phyloP scores from a whole-genome alignment of 2,888 invertebrate genomes.

The Eristalinus aeneus region DNA sequence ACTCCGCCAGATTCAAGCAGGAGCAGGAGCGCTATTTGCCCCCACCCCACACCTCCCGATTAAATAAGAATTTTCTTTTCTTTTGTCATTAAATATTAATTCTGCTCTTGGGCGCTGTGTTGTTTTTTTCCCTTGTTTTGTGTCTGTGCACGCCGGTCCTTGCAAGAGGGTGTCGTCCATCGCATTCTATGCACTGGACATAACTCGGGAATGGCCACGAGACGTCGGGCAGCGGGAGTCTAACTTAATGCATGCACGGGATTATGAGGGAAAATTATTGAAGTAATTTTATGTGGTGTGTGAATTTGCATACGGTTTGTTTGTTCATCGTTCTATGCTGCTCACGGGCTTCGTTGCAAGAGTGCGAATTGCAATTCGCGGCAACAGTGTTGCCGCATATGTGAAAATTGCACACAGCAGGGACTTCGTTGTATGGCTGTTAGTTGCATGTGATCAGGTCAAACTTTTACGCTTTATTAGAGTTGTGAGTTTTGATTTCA shows the following conservation, averaged over 20 bases:
- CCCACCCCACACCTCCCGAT: constrained; percentile 32
- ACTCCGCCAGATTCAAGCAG: constrained; percentile 23
- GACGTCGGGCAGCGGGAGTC: constrained; percentile 29
- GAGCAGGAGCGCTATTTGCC: constrained; percentile 42
- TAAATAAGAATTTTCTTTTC: constrained; percentile 64
- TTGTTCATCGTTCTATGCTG: not conserved
- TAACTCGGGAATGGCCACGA: constrained; percentile 3
- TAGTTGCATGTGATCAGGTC: too few relatives aligned
- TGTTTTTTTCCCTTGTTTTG: constrained; percentile 9
- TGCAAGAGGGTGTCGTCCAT: constrained; percentile 2
- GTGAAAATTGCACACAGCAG: not conserved
- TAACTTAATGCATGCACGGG: constrained; percentile 52
- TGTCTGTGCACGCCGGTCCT: not conserved
- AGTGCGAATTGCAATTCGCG: not conserved
- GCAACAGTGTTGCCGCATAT: not conserved
- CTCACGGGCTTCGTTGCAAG: not conserved
- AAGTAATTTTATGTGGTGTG: constrained; percentile 50
- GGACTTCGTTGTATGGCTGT: too few relatives aligned
- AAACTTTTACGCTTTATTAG: too few relatives aligned
- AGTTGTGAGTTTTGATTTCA: too few relatives aligned
- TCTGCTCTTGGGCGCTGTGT: constrained; percentile 31
- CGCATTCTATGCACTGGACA: not conserved
- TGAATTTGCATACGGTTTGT: constrained; percentile 16
- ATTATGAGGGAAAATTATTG: constrained; percentile 42
- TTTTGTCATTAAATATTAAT: constrained; percentile 69